Evolutionary conservation across 2,113 vertebrate species (phyloP).

Genomic region (Anseranas semipalmata): DNA sequence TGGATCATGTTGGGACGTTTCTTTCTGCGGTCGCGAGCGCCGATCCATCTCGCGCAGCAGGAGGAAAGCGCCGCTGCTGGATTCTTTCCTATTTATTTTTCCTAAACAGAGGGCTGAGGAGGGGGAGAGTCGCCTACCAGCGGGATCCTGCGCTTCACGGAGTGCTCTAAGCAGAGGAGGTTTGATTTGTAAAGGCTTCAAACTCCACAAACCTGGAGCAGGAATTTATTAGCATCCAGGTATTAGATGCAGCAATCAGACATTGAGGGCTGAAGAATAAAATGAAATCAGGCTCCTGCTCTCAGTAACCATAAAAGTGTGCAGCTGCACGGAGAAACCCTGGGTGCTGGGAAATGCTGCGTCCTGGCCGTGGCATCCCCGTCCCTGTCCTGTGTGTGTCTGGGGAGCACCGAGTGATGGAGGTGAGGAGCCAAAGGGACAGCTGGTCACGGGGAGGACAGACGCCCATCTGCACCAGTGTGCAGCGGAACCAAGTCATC

Average conservation of each 20-base stretch:
- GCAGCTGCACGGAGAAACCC: background rate
- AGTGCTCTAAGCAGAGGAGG: background rate
- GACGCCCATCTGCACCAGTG: fast-evolving
- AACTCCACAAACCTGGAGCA: background rate
- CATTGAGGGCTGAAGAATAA: background rate
- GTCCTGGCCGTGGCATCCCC: background rate
- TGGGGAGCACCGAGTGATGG: fast-evolving
- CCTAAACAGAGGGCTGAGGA: slow-evolving; percentile 57
- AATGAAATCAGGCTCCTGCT: background rate
- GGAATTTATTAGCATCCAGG: background rate
- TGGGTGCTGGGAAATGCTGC: background rate
- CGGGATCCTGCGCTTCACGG: background rate
- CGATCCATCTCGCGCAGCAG: background rate
- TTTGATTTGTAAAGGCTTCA: background rate
- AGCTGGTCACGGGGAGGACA: fast-evolving
- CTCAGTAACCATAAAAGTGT: fast-evolving
- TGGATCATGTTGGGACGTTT: slow-evolving; percentile 52
- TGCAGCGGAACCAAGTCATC: background rate
- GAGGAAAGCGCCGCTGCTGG: slow-evolving; percentile 42
- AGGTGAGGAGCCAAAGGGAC: background rate
- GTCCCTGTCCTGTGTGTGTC: background rate
- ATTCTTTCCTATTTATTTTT: slow-evolving; percentile 70
- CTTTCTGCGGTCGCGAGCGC: background rate
- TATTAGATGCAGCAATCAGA: background rate
- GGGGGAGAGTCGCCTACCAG: background rate